Base-by-base conservation (phyloP, 2,113 vertebrate genomes). In the Chrysemys picta region DNA sequence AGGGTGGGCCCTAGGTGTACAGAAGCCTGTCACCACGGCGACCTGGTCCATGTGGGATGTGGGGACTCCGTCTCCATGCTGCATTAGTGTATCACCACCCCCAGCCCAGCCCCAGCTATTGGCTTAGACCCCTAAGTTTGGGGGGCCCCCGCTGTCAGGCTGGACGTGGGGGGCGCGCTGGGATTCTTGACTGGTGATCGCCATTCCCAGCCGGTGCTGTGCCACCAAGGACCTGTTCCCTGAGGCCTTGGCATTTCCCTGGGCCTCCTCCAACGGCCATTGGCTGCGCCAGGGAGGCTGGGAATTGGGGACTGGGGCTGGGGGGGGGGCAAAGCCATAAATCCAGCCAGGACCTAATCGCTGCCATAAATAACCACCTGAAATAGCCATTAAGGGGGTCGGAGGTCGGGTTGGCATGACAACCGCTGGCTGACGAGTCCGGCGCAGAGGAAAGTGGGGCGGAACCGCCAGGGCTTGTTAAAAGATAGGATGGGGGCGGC, bases 331-430 rank as follows among this genome's bases (percentile, higher is more conserved):
- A 72, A n/a, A 85, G 91, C 91, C 35, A 52, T 94, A 96, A 96
- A 96, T 96, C 91, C 81, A 86, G 84, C 10, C 54, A 76, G 80
- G 50, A 49, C 80, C 86, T 96, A 96, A 94, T 96, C 91, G 80
- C 62, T 5, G 83, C 80, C 85, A 91, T 96, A 96, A 96, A 96
- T 96, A 94, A 96, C 84, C 76, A 85, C 79, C 93, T 96, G 93
- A 91, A 93, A 93, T 89, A 93, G 93, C 95, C 93, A 91, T 96
- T 96, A 96, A 93, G 91, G 84, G 85, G 86, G 87, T 84, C 38
- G n/a, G 82, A 88, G 93, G 87, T 85, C 91, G 89, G 81, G 93
- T 96, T 96, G 93, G 85, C 84, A 96, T 94, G 86, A 90, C 86
- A 96, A 96, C 93, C 79, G 79, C 65, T 53, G 90, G 91, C 85